Conservation (phyloP, 2,888 invertebrate genomes). For the Glyphotaelius pellucidus region DNA sequence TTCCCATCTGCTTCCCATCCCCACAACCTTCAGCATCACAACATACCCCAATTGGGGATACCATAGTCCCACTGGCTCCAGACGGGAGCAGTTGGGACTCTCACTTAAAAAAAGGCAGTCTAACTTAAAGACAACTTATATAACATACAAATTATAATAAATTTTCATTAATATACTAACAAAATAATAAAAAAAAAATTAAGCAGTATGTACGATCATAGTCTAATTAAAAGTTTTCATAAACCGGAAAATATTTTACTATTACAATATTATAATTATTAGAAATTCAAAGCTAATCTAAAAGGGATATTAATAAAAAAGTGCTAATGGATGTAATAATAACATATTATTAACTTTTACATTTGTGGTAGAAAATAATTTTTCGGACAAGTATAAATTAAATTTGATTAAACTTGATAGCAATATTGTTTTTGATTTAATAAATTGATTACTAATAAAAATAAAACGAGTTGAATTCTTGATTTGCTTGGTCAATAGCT, state of each 20-base stretch:
- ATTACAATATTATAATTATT: not conserved
- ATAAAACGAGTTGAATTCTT: too few species aligned
- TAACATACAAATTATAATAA: conserved; percentile 21
- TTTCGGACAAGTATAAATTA: not conserved
- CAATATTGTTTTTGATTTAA: too few species aligned
- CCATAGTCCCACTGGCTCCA: too few species aligned
- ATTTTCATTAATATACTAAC: not conserved
- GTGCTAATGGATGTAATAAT: not conserved
- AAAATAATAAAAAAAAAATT: not conserved
- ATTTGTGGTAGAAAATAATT: not conserved
- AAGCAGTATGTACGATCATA: not conserved
- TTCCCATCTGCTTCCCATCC: too few species aligned
- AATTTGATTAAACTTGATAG: too few species aligned
- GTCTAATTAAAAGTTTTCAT: not conserved
- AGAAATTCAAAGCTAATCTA: not conserved
- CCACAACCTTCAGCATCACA: too few species aligned
- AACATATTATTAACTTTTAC: not conserved
- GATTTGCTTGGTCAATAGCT: not conserved
- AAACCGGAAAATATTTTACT: not conserved
- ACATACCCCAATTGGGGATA: too few species aligned
- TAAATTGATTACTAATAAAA: too few species aligned
- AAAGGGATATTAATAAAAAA: not conserved
- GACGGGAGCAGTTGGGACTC: too few species aligned
- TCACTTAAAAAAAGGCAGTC: conserved; percentile 54
- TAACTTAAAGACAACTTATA: conserved; percentile 42